Conservation (phyloP, 2,113 vertebrate species). For the Eretmochelys imbricata region DNA sequence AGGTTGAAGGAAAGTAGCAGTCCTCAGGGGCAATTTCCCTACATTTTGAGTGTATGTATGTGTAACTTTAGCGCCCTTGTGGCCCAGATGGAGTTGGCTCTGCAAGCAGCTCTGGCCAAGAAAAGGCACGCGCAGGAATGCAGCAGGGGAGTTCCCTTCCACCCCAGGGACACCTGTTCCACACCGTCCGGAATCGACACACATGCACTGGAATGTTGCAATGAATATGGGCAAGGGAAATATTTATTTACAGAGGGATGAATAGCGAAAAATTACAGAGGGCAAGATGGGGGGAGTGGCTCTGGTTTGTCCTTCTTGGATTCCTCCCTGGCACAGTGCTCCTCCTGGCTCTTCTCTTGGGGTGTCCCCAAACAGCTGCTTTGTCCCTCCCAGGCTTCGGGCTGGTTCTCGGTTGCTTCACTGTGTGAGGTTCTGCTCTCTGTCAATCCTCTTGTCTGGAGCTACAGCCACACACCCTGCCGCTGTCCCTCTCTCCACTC, state of each 20-base stretch:
- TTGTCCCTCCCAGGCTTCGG: neutral
- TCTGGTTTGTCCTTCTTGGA: no score
- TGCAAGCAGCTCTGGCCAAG: neutral
- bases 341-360: no score
- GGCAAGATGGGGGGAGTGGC: no score
- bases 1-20: neutral
- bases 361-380: no score
- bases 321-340: no score
- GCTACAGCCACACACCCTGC: neutral
- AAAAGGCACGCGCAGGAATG: neutral
- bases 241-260: no score
- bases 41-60: neutral
- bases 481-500: neutral
- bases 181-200: neutral
- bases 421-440: neutral
- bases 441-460: neutral
- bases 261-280: no score
- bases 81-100: neutral
- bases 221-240: no score
- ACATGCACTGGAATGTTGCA: no score
- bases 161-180: neutral
- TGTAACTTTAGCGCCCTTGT: neutral
- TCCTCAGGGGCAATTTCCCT: neutral
- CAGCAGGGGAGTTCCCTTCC: neutral
- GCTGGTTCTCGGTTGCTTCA: neutral